Conservation (phyloP, 2,797 vertebrate genomes). For the Enteromius radiatus region DNA sequence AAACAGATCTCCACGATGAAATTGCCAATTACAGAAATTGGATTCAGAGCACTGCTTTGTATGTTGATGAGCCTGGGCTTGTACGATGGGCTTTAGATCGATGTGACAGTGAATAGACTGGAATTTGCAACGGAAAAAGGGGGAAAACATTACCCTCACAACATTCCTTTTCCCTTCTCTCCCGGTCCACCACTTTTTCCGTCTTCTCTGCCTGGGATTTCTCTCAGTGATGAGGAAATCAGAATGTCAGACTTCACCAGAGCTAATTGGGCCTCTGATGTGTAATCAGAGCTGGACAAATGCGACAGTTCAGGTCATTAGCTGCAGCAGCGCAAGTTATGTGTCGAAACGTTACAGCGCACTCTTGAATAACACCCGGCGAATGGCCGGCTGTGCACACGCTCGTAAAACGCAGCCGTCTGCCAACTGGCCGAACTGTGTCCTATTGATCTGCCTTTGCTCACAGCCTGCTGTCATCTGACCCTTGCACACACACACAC, state of each 20-base stretch:
- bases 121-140: conserved; percentile 30
- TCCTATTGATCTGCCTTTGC: conserved; percentile 55
- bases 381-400: background rate
- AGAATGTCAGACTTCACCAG: conserved; percentile 88
- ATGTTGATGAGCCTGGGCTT: conserved; percentile 72
- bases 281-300: conserved; percentile 93
- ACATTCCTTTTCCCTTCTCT: conserved; percentile 50
- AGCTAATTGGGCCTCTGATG: conserved; percentile 94
- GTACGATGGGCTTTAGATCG: conserved; percentile 70
- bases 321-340: conserved; percentile 69
- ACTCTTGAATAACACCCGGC: conserved; percentile 24
- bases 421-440: conserved; percentile 46
- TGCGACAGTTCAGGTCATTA: conserved; percentile 95
- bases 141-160: conserved; percentile 44
- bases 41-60: conserved; percentile 74
- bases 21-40: conserved; percentile 79
- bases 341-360: conserved; percentile 40
- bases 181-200: background rate
- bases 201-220: conserved; percentile 62
- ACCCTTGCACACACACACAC: conserved; percentile 16
- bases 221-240: conserved; percentile 83
- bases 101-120: conserved; percentile 68
- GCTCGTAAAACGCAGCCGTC: conserved; percentile 20
- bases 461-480: conserved; percentile 44
- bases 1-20: conserved; percentile 71